Conservation (phyloP, 2,888 invertebrate species). For the Cacoxenus indagator region DNA sequence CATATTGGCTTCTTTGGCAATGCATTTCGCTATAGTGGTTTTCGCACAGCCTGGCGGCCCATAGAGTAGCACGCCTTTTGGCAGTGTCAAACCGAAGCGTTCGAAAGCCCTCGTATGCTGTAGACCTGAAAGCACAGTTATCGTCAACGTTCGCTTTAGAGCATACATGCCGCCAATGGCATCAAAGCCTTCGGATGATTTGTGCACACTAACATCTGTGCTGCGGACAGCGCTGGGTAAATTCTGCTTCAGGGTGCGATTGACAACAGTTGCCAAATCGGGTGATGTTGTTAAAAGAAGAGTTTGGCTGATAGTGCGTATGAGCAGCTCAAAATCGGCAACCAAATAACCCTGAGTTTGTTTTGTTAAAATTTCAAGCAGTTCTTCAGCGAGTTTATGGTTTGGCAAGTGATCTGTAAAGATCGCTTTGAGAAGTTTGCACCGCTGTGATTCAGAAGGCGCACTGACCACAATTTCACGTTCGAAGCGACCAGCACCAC, state of each 20-base stretch:
- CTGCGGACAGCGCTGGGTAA: conserved; percentile 70
- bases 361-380: conserved; percentile 65
- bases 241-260: conserved; percentile 35
- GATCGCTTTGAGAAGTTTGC: conserved; percentile 67
- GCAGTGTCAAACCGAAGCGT: conserved; percentile 73
- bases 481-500: conserved; percentile 74
- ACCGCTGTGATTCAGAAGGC: conserved; percentile 71
- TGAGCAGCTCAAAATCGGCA: conserved; percentile 73
- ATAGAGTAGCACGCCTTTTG: conserved; percentile 75
- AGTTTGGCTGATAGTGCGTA: conserved; percentile 65
- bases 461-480: conserved; percentile 73
- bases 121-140: conserved; percentile 75
- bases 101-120: conserved; percentile 73
- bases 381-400: conserved; percentile 29
- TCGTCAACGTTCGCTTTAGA: conserved; percentile 72
- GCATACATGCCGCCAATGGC: conserved; percentile 74
- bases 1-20: conserved; percentile 73
- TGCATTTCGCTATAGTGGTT: conserved; percentile 75
- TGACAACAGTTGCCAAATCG: conserved; percentile 31
- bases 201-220: conserved; percentile 70
- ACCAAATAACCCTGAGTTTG: conserved; percentile 75
- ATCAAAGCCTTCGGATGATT: conserved; percentile 69
- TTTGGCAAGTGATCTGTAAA: conserved; percentile 32
- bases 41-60: conserved; percentile 80
- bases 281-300: conserved; percentile 30